phyloP scores from a whole-genome alignment of 2,797 vertebrate species.

The Hipposideros larvatus region DNA sequence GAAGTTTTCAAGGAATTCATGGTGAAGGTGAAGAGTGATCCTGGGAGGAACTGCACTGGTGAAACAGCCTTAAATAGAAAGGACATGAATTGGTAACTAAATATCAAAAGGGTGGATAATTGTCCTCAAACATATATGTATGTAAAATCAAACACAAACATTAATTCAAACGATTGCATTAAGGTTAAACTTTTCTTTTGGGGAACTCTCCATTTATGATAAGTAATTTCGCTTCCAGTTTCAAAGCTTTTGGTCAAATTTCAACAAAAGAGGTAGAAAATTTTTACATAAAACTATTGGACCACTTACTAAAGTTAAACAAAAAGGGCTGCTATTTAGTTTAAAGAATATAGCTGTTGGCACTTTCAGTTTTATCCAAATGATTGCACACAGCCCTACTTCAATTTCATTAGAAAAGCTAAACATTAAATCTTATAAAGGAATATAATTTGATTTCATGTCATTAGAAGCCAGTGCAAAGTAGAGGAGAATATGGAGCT shows the following conservation, averaged over 20 bases:
- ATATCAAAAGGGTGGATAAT: not conserved
- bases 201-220: not conserved
- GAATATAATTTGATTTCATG: constrained; percentile 45
- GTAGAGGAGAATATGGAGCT: not conserved
- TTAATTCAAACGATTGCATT: constrained; percentile 44
- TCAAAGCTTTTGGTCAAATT: constrained; percentile 44
- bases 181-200: not conserved
- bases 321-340: not conserved
- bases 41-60: not conserved
- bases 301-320: constrained; percentile 18
- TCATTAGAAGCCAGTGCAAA: not conserved
- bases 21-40: not conserved
- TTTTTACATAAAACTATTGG: not conserved
- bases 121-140: not conserved
- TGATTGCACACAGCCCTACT: not conserved
- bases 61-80: constrained; percentile 40
- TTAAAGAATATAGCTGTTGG: constrained; percentile 1
- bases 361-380: constrained; percentile 26
- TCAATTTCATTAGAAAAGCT: constrained; percentile 63
- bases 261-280: constrained; percentile 20
- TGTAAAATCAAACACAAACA: constrained; percentile 7
- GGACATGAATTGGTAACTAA: not conserved
- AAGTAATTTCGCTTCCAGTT: constrained; percentile 14
- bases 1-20: constrained; percentile 7
- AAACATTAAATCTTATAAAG: constrained; percentile 49